Evolutionary conservation across 1,140 invertebrate species (phyloP), one percentile per base, ranked within the genome.

Genomic region (Pachypsylla venusta): DNA sequence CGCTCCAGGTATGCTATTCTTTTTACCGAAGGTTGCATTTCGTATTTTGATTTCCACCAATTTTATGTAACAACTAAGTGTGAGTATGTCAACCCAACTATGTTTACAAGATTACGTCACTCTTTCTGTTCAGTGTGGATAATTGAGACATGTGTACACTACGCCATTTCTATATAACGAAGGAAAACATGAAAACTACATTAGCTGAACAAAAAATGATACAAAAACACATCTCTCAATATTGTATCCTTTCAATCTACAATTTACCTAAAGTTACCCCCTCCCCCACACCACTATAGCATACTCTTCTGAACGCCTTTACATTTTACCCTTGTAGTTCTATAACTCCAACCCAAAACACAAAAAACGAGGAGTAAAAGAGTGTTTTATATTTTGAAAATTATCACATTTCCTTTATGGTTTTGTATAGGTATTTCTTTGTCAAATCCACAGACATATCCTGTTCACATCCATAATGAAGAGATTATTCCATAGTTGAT

Each of bases 91-190:
- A 12, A 35, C 30, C 30, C 42, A 48, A 48, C 22, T 19, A 19
- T 48, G 42, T 48, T 48, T 48, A 48, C 42, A 48, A 48, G 42
- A 48, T 48, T 48, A 48, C 42, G 16, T 22, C n/a, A 35, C 42
- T 48, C n/a, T n/a, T 22, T 48, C 4, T 48, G 7, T 3, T 22
- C 5, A 22, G 4, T 22, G 42, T 19, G 7, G 22, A 48, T 48
- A 48, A 48, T 48, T 48, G 42, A n/a, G 42, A 48, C 42, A 48
- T 48, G 42, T 48, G 42, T 48, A 48, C 42, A 48, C 16, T 4
- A 3, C 42, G 42, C n/a, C 42, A 4, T 22, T 3, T 19, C 16
- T 7, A n/a, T 48, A n/a, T 19, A 7, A 3, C 22, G 7, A 7
- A 19, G n/a, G 42, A 48, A 19, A 48, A 48, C 42, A 48, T 48